A percentile compares a stretch with the other conserved stretches of the same genome.
Evolutionary conservation across 2,888 invertebrate species (phyloP).

Genomic region (Drosophila prostipennis): DNA sequence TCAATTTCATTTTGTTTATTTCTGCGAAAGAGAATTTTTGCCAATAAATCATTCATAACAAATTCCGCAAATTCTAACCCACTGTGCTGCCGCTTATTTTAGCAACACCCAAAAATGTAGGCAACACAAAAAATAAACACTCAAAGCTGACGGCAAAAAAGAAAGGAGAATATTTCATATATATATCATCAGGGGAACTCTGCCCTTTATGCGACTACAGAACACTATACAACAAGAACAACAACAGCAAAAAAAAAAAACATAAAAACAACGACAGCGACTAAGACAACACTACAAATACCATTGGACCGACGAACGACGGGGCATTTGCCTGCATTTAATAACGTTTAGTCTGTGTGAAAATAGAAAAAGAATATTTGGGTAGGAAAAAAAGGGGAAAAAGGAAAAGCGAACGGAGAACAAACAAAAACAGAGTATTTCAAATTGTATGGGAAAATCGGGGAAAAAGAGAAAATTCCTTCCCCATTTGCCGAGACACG

Average conservation of each 20-base stretch:
- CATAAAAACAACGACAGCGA: constrained; percentile 31
- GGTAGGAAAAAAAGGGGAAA: background rate
- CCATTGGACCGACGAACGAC: constrained; percentile 48
- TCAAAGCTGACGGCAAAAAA: constrained; percentile 53
- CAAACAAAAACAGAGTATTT: constrained; percentile 61
- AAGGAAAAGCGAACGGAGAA: constrained; percentile 20
- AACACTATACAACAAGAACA: constrained; percentile 14
- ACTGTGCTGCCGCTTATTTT: constrained; percentile 46
- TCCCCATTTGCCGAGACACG: constrained; percentile 40
- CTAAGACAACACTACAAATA: constrained; percentile 52
- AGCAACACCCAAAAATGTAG: constrained; percentile 51
- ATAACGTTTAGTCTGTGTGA: constrained; percentile 76
- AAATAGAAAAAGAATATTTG: constrained; percentile 46
- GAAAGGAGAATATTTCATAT: constrained; percentile 22
- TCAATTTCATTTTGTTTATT: background rate
- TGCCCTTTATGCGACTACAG: constrained; percentile 59
- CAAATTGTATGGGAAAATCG: constrained; percentile 72
- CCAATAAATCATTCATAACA: too few species aligned
- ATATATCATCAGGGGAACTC: constrained; percentile 26
- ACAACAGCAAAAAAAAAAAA: constrained; percentile 4
- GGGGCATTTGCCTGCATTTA: constrained; percentile 72
- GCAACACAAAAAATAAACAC: constrained; percentile 59
- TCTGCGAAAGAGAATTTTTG: background rate
- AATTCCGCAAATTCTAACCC: constrained; percentile 25
- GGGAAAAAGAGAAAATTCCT: constrained; percentile 55